Percentiles rank a stretch among this genome's conserved stretches.
phyloP scores from a whole-genome alignment of 2,797 vertebrate genomes.

The Pitangus sulphuratus region DNA sequence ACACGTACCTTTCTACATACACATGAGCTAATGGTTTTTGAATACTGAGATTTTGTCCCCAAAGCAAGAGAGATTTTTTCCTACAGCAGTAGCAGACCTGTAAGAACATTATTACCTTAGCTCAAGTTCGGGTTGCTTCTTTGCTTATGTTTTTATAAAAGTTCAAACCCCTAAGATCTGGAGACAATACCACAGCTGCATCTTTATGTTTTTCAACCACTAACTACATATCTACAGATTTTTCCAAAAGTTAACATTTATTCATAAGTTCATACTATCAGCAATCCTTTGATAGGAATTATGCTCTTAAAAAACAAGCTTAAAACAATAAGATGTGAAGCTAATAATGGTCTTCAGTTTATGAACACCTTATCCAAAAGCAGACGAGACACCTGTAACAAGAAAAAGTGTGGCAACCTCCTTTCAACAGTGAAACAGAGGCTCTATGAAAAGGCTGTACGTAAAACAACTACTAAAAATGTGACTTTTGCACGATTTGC shows the following conservation, averaged over 20 bases:
- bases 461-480: background rate
- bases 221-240: conserved; percentile 47
- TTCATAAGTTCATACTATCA: conserved; percentile 55
- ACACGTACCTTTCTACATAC: background rate
- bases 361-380: conserved; percentile 43
- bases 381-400: background rate
- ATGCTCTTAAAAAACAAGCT: conserved; percentile 44
- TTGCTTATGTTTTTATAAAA: background rate
- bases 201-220: conserved; percentile 6
- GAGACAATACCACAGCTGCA: background rate
- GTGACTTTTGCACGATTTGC: background rate
- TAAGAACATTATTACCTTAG: background rate
- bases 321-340: conserved; percentile 53
- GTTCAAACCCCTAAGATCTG: background rate
- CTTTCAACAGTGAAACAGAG: background rate
- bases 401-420: background rate
- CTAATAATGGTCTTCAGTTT: conserved; percentile 42
- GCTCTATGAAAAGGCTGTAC: background rate
- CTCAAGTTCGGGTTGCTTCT: background rate
- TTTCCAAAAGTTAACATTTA: conserved; percentile 70
- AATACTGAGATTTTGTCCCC: background rate
- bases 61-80: background rate
- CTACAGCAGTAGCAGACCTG: background rate
- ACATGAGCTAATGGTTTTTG: background rate
- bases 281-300: conserved; percentile 35